Percentiles rank a stretch among this genome's conserved stretches.
Conservation (phyloP, 2,888 invertebrate genomes). For the Leptarthrus brevirostris region DNA sequence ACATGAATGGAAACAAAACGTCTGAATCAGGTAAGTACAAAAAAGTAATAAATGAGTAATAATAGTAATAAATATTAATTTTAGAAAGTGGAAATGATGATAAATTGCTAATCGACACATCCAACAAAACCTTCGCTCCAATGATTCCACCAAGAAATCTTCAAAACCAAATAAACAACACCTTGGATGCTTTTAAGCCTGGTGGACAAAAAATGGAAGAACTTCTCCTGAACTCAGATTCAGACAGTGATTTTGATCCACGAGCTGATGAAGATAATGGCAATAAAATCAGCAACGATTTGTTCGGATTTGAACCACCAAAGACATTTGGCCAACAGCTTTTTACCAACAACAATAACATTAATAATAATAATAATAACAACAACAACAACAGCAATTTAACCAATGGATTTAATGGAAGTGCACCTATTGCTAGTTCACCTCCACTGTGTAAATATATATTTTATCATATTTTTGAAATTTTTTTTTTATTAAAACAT, state of each 20-base stretch:
- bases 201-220: constrained; percentile 83
- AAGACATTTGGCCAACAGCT: constrained; percentile 67
- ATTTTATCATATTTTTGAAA: constrained; percentile 1
- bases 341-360: constrained; percentile 67
- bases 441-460: constrained; percentile 75
- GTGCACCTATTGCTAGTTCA: constrained; percentile 65
- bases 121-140: constrained; percentile 63
- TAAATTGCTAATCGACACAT: constrained; percentile 65
- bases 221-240: constrained; percentile 79
- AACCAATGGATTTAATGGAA: constrained; percentile 63
- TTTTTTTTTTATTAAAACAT: constrained; percentile 57
- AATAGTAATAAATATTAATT: constrained; percentile 55
- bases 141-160: constrained; percentile 66
- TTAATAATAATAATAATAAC: constrained; percentile 59
- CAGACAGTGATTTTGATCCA: constrained; percentile 90
- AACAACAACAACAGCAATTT: constrained; percentile 59
- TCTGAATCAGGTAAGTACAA: constrained; percentile 63
- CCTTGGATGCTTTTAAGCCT: constrained; percentile 72
- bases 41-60: neutral
- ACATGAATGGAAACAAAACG: constrained; percentile 63
- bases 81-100: constrained; percentile 61
- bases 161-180: constrained; percentile 68
- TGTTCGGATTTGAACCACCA: constrained; percentile 67
- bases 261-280: constrained; percentile 78
- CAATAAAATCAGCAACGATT: constrained; percentile 63